Base-by-base conservation (phyloP, 2,797 vertebrate genomes). In the Lycodopsis pacificus region DNA sequence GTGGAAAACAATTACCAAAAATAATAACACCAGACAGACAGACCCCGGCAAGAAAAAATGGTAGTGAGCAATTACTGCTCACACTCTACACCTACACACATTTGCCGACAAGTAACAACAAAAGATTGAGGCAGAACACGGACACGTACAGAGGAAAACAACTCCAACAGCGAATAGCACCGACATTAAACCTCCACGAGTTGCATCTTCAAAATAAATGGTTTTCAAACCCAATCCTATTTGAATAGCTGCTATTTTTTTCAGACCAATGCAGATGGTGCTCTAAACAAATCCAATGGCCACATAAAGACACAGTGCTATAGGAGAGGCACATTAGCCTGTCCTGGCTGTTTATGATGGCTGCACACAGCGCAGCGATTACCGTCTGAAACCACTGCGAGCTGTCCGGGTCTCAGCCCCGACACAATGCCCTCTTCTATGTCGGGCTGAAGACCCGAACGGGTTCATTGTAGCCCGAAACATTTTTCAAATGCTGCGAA, bases 261-360 rank as follows among this genome's bases (percentile, higher is more conserved):
- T 77, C 59, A 46, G 70, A 92, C 92, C 91, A 86, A 91, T 92
- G 81, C 69, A 61, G 40, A 78, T 54, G 58, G 38, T 38, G 80
- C 70, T 89, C 79, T 83, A 59, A 86, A 79, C 56, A 79, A 81
- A 84, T 80, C 57, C 72, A 78, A 48, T 54, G 68, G 75, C 77
- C 63, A 71, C 77, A 80, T 73, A 76, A 67, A 80, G 62, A 67
- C 77, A 58, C 67, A 68, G 51, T 12, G 34, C 62, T 61, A 68
- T 30, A 59, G 44, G 30, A 66, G 53, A 77, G 20, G 19, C 42
- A 78, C 19, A 66, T 34, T 34, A 62, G 54, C 19, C 22, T 19
- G 66, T 72, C 51, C 67, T 64, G 22, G 34, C 34, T 66, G 53
- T 72, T 80, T 59, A 58, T 58, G 63, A 83, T 19, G 22, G 56